These are phyloP conservation scores for Climacteris rufus DNA, from an alignment of 2,113 vertebrate genomes.

Conservation along the genomic window DNA sequence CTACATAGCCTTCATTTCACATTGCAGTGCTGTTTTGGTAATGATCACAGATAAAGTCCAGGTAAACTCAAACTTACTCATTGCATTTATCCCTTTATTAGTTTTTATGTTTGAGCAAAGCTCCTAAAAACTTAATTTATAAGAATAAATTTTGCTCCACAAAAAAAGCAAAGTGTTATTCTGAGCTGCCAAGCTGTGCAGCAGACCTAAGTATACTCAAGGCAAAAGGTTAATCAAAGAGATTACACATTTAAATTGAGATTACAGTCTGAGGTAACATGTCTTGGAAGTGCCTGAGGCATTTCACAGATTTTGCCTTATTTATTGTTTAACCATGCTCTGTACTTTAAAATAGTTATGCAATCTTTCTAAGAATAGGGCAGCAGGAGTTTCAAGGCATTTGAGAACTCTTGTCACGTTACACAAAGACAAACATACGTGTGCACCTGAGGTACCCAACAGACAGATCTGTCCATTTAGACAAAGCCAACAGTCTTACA, in stretches of 20 bases:
- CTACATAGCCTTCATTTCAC: neutral
- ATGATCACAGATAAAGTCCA: neutral
- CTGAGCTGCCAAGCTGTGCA: neutral
- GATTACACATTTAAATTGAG: neutral
- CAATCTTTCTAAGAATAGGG: neutral
- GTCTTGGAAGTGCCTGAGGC: neutral
- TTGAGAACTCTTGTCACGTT: neutral
- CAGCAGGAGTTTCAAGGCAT: neutral
- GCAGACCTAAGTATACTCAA: neutral
- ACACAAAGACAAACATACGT: neutral
- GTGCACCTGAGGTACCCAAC: neutral
- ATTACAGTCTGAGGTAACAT: neutral
- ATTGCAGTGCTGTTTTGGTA: neutral
- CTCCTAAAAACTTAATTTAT: neutral
- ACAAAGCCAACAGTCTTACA: neutral
- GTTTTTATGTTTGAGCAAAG: neutral
- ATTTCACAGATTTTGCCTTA: neutral
- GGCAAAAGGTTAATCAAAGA: neutral
- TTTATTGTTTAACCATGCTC: neutral
- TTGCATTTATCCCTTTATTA: neutral
- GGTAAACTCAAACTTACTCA: neutral
- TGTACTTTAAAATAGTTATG: neutral
- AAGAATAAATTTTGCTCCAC: neutral
- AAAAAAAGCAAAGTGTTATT: neutral
- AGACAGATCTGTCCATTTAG: neutral